Evolutionary conservation across 2,888 invertebrate species (phyloP).

Genomic region (Rotaria magnacalcarata): DNA sequence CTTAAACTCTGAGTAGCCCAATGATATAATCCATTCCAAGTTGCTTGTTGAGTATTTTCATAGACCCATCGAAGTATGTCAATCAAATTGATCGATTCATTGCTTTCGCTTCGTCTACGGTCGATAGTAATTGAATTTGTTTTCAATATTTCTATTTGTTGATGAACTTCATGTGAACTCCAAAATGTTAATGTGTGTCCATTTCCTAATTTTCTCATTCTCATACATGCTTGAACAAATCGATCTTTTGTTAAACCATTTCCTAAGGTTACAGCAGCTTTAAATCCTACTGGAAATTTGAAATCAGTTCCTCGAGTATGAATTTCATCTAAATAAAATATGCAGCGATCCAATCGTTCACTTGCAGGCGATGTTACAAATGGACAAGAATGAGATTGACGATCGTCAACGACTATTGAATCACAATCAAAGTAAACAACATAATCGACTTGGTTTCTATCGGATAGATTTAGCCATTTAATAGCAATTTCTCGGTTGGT

Average conservation of each 20-base stretch:
- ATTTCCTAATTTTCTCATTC: not conserved
- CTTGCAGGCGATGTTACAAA: not conserved
- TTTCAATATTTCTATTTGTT: not conserved
- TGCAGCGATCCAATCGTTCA: not conserved
- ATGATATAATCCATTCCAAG: not conserved
- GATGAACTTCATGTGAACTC: not conserved
- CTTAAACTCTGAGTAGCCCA: not conserved
- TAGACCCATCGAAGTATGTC: conserved; percentile 5
- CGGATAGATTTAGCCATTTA: not conserved
- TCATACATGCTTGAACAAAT: not conserved
- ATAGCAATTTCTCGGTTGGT: not conserved
- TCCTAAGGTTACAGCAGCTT: not conserved
- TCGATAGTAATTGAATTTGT: not conserved
- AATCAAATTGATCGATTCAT: not conserved
- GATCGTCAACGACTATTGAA: not conserved
- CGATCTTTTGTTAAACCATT: conserved; percentile 11
- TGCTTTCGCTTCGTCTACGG: no score
- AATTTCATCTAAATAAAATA: not conserved
- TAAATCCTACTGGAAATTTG: not conserved
- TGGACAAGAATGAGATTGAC: not conserved
- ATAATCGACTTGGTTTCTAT: not conserved
- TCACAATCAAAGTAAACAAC: not conserved
- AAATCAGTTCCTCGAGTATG: not conserved
- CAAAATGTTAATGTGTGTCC: not conserved
- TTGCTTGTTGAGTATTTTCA: not conserved